These are phyloP conservation scores for Drosophila cognata DNA, from an alignment of 2,888 invertebrate species.

Conservation along the genomic window DNA sequence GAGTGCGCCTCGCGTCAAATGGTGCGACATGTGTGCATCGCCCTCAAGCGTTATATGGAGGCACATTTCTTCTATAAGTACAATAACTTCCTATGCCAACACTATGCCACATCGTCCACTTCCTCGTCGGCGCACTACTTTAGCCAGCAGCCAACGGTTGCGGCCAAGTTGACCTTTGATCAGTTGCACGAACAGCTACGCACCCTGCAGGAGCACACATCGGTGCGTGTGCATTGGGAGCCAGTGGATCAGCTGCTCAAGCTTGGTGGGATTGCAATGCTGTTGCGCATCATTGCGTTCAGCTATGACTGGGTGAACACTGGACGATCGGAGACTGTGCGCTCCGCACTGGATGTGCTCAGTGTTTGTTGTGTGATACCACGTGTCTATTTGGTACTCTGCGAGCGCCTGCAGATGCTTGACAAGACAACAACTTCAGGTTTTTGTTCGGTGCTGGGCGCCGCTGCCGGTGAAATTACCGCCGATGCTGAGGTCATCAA, in stretches of 20 bases:
- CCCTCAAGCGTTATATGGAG: conserved; percentile 95
- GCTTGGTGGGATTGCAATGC: conserved; percentile 92
- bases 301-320: conserved; percentile 94
- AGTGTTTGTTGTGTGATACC: conserved; percentile 96
- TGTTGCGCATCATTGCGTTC: conserved; percentile 94
- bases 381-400: conserved; percentile 90
- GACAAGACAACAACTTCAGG: conserved; percentile 92
- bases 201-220: conserved; percentile 90
- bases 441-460: conserved; percentile 92
- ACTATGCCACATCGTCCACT: conserved; percentile 84
- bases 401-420: conserved; percentile 91
- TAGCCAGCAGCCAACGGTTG: conserved; percentile 86
- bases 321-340: conserved; percentile 93
- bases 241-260: conserved; percentile 95
- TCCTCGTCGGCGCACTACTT: conserved; percentile 77
- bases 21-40: conserved; percentile 95
- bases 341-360: conserved; percentile 93
- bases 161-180: conserved; percentile 90
- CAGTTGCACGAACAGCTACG: conserved; percentile 95
- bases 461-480: conserved; percentile 96
- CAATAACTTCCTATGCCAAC: conserved; percentile 88
- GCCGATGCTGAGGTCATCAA: conserved; percentile 96
- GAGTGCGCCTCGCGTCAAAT: conserved; percentile 96
- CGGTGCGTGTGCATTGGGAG: conserved; percentile 92
- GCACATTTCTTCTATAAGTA: conserved; percentile 93